Conservation (phyloP, 2,113 vertebrate genomes). For the Festucalex cinctus region DNA sequence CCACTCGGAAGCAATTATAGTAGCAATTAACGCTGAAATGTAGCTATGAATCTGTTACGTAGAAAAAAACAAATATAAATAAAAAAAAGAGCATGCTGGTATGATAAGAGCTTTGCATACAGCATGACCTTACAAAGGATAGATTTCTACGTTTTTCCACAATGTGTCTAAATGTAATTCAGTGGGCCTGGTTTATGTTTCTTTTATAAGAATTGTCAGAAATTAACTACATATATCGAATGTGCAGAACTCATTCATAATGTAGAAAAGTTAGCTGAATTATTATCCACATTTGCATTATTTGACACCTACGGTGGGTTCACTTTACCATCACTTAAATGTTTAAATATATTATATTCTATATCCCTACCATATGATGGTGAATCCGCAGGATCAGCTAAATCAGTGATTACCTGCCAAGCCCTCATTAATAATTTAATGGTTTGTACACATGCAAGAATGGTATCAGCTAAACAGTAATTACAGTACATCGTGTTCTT, state of each 20-base stretch:
- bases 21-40: neutral
- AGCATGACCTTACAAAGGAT: neutral
- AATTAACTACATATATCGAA: conserved; percentile 1
- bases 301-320: conserved; percentile 1
- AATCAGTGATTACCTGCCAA: conserved; percentile 46
- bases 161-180: neutral
- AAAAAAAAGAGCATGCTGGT: neutral
- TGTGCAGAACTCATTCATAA: conserved; percentile 41
- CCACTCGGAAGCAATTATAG: neutral
- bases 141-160: neutral
- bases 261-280: conserved; percentile 31
- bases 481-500: neutral
- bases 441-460: conserved; percentile 22
- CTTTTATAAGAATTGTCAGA: neutral
- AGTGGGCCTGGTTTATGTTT: neutral
- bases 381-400: conserved; percentile 34
- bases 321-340: conserved; percentile 23
- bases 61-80: too few relatives aligned
- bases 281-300: conserved; percentile 13
- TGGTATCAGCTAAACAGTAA: conserved; percentile 14
- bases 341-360: conserved; percentile 14
- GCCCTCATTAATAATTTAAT: conserved; percentile 44
- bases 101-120: neutral
- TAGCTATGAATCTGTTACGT: neutral
- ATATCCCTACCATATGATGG: conserved; percentile 41